These are phyloP conservation scores for Microvelia longipes DNA, from an alignment of 1,140 invertebrate genomes.

Conservation along the genomic window DNA sequence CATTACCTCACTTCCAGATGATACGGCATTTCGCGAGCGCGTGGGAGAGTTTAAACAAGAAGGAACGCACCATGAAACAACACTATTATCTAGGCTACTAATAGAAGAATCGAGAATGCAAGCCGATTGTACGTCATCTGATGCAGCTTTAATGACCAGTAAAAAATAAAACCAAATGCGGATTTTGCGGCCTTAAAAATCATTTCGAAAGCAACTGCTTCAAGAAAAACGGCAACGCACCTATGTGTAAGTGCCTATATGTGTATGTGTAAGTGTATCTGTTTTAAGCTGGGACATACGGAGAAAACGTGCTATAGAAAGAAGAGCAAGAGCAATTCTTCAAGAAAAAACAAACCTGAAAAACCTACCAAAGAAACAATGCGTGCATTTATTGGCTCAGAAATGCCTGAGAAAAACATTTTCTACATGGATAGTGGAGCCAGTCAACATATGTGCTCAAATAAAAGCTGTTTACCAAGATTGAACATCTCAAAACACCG, in stretches of 20 bases:
- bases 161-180: background rate
- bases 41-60: background rate
- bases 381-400: too few relatives aligned
- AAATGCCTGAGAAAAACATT: too few relatives aligned
- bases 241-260: background rate
- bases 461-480: too few relatives aligned
- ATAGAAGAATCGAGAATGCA: background rate
- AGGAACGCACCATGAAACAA: background rate
- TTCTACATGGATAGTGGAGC: too few relatives aligned
- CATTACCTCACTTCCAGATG: background rate
- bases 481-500: too few relatives aligned
- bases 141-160: background rate
- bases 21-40: background rate
- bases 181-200: background rate
- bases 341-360: too few relatives aligned
- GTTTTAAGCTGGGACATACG: background rate
- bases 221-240: background rate
- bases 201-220: background rate
- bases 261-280: too few relatives aligned
- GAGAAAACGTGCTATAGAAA: background rate
- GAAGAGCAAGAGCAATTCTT: background rate
- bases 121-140: background rate
- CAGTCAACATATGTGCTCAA: too few relatives aligned
- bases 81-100: background rate
- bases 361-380: too few relatives aligned